Base-by-base conservation (phyloP, 2,888 invertebrate species). In the Lucinisca nassula region DNA sequence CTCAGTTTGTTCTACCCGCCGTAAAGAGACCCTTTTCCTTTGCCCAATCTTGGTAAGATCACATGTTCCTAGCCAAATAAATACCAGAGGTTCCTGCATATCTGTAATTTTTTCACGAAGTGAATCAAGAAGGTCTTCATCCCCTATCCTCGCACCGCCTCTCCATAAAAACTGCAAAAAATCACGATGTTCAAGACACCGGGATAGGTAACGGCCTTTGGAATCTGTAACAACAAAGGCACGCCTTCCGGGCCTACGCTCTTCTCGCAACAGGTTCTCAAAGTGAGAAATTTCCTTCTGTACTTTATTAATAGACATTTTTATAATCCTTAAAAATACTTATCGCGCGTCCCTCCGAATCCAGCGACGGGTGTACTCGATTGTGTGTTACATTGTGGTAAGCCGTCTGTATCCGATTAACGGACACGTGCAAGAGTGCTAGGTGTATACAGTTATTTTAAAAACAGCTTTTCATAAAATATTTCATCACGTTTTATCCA, bases 11-110 rank as follows among this genome's bases (percentile, higher is more conserved):
- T 49, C 49, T 1, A 76, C 32, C 10, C 55, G 21, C 35, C 76
- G 45, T 17, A 76, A n/a, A n/a, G 0, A 35, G 2, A 73, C 14
- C n/a, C n/a, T 35, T 3, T 10, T 2, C n/a, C 30, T n/a, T 30
- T 4, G 32, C 1, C 35, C 55, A 32, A 32, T 51, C 35, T 17
- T 30, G 10, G 76, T 76, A 27, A 76, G 51, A 37, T 76, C 76
- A 55, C 76, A 76, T 30, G 76, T 76, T 4, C 76, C 76, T 8
- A 76, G 55, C 76, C 76, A 76, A 8, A 76, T 30, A 2, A 76
- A 35, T 35, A 76, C 55, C n/a, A 76, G 32, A 1, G 76, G 76
- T 32, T 30, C 49, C 17, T 51, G 51, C 35, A 76, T 49, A 6
- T 30, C 51, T 32, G 30, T 14, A n/a, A 76, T 30, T 37, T 76